Base-by-base conservation (phyloP, 2,888 invertebrate genomes). In the Campaea margaritaria region DNA sequence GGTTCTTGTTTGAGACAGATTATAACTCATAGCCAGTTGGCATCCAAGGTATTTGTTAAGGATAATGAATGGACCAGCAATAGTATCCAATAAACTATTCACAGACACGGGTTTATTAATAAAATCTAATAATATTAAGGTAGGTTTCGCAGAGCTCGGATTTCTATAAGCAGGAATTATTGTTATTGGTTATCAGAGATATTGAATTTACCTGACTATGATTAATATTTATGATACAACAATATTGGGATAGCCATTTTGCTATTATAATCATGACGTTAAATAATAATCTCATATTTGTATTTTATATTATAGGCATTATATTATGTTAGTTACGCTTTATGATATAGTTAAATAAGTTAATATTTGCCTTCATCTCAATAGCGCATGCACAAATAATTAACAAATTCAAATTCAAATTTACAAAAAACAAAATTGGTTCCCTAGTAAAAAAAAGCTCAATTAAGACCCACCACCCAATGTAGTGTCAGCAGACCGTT, bases 401-500 rank as follows among this genome's bases (percentile, higher is more conserved):
- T 16, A 42, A 16, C 3, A 15, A 42, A 42, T 16, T 16, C 11
- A 21, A 42, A 16, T 14, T 39, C 1, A 41, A 10, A 9, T 28
- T 10, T 2, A 34, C 50, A 51, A 51, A 57, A 57, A 57, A 46
- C 14, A 14, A 38, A 27, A 9, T 3, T 0, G 9, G 15, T 41
- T 21, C 10, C 4, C 1, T 42, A 39, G 42, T n/a, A 59, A 50
- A 31, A 43, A 42, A 31, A 51, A 36, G 34, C 11, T 27, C 52
- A 51, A 50, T 72, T 51, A 54, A 49, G 41, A 47, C 44, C 60
- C 53, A 51, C 36, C 58, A 44, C 62, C 62, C 62, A 71, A 65
- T 64, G 62, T 65, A 58, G 73, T 68, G 70, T 66, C 69, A 66
- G 72, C 68, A 65, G 66, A 67, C 69, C 65, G 70, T 73, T 73